Evolutionary conservation across 1,140 invertebrate genomes (phyloP).

Genomic region (Globodera rostochiensis): DNA sequence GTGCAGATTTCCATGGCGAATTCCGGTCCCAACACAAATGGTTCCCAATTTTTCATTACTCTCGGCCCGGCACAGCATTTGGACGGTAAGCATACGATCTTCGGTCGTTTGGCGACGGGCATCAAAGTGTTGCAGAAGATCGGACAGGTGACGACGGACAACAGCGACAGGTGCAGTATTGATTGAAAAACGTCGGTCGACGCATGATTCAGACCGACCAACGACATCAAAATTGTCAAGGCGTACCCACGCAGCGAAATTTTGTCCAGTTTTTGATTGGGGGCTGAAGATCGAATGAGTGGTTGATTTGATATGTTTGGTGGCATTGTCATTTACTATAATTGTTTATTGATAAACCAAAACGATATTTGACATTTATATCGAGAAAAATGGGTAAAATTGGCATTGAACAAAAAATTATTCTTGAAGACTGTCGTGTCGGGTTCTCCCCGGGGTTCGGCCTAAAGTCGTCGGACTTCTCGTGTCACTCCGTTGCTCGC

Average conservation of each 20-base stretch:
- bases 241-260: slow-evolving; percentile 26
- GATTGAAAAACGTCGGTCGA: not conserved
- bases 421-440: no score
- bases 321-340: not conserved
- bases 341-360: not conserved
- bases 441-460: no score
- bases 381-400: no score
- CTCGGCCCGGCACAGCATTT: slow-evolving; percentile 94
- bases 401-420: not conserved
- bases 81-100: slow-evolving; percentile 95
- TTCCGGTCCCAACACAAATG: slow-evolving; percentile 92
- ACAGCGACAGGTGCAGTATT: slow-evolving; percentile 20
- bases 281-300: not conserved
- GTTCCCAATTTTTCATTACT: slow-evolving; percentile 97
- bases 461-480: not conserved
- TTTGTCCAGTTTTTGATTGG: slow-evolving; percentile 12
- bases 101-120: slow-evolving; percentile 74
- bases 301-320: not conserved
- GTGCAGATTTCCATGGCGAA: slow-evolving; percentile 83
- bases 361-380: no score
- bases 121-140: slow-evolving; percentile 64
- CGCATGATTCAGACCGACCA: slow-evolving; percentile 6
- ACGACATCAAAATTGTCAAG: slow-evolving; percentile 28
- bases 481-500: slow-evolving; percentile 6
- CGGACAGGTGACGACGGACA: slow-evolving; percentile 30